phyloP scores from a whole-genome alignment of 2,888 invertebrate species.

The Drosophila hawaiiensis region DNA sequence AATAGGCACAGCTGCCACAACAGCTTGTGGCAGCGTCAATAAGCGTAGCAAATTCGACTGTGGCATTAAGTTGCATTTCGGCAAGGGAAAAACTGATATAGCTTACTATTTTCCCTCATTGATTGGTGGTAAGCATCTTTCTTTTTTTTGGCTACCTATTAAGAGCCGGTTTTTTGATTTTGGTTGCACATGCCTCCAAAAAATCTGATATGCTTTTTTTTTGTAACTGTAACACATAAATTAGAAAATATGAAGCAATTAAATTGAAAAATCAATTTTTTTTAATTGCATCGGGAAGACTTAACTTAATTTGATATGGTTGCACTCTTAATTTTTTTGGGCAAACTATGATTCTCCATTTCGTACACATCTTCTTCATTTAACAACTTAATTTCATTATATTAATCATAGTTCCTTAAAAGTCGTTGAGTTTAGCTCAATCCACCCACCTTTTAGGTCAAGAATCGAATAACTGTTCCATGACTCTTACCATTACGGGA shows the following conservation, averaged over 20 bases:
- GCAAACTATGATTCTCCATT: background rate
- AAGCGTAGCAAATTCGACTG: conserved; percentile 66
- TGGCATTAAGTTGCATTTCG: conserved; percentile 71
- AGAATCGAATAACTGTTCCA: conserved; percentile 15
- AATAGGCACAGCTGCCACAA: conserved; percentile 47
- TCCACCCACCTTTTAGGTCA: conserved; percentile 12
- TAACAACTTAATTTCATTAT: background rate
- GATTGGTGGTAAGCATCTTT: conserved; percentile 50
- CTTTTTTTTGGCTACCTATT: background rate
- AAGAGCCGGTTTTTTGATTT: conserved; percentile 11
- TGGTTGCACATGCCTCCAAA: conserved; percentile 11
- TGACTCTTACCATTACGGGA: conserved; percentile 21
- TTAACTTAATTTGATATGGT: conserved; percentile 4
- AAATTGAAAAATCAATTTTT: background rate
- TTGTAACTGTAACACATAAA: conserved; percentile 66
- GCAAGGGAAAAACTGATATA: conserved; percentile 14
- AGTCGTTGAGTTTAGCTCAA: background rate
- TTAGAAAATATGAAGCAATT: conserved; percentile 37
- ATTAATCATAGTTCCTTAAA: background rate
- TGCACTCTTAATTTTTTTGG: background rate
- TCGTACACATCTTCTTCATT: background rate
- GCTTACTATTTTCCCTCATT: conserved; percentile 35
- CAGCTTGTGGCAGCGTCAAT: conserved; percentile 51
- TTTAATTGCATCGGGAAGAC: background rate
- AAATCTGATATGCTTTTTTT: conserved; percentile 28